A percentile compares a stretch with the other conserved stretches of the same genome.
phyloP scores from a whole-genome alignment of 2,797 vertebrate genomes.

The Eulemur albifrons region DNA sequence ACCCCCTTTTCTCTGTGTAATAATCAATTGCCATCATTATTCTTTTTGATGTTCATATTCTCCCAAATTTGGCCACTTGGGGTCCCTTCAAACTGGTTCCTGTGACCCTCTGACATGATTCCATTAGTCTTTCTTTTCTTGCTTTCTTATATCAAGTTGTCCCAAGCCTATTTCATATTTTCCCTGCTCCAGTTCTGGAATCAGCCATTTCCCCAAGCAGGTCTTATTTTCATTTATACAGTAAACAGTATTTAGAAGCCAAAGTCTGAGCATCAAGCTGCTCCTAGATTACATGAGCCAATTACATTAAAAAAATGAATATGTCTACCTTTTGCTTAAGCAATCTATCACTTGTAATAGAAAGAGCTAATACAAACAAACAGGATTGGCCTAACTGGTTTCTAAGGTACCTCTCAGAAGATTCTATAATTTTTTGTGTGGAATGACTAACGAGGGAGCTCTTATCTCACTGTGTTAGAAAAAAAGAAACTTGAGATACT shows the following conservation, averaged over 20 bases:
- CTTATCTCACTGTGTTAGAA: background rate
- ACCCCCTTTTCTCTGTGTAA: background rate
- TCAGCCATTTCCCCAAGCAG: background rate
- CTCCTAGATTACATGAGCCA: background rate
- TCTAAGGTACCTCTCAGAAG: background rate
- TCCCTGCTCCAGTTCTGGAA: background rate
- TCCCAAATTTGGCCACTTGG: background rate
- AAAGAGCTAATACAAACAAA: background rate
- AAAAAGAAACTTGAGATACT: background rate
- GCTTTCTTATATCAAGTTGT: background rate
- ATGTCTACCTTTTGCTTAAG: background rate
- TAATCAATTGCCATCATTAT: background rate
- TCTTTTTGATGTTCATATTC: background rate
- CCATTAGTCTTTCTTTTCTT: background rate
- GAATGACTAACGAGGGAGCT: background rate
- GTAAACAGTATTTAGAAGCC: background rate
- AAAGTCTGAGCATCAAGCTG: background rate
- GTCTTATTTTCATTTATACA: background rate
- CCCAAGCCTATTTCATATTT: background rate
- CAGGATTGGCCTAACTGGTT: no score
- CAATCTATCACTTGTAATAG: background rate
- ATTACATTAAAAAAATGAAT: background rate
- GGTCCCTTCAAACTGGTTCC: background rate
- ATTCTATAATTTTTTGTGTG: background rate
- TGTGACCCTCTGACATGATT: background rate